Evolutionary conservation across 1,140 invertebrate species (phyloP).

Genomic region (Hylaeus anthracinus): DNA sequence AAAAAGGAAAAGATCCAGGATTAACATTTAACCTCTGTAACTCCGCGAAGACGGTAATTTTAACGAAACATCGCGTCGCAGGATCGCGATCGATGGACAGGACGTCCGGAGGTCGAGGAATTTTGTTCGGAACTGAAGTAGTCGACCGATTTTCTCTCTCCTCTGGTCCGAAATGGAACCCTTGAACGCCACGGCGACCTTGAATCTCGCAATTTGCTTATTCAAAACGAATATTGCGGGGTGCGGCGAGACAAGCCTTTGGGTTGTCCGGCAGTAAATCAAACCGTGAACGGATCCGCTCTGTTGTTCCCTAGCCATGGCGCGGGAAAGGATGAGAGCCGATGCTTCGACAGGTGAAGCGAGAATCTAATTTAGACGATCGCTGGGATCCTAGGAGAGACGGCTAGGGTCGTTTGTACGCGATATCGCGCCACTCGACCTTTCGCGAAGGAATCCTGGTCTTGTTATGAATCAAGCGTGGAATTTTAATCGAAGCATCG

Average conservation of each 20-base stretch:
- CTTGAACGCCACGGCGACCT: constrained; percentile 66
- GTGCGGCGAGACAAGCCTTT: constrained; percentile 70
- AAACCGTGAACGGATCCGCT: constrained; percentile 55
- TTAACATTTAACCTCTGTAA: no score
- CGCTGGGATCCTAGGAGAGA: constrained; percentile 2
- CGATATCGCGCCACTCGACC: not conserved
- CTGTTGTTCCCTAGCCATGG: not conserved
- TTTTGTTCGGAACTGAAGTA: constrained; percentile 77
- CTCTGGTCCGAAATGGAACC: constrained; percentile 47
- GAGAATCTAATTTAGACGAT: constrained; percentile 32
- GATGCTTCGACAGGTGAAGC: constrained; percentile 39
- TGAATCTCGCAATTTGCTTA: constrained; percentile 77
- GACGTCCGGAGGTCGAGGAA: constrained; percentile 64
- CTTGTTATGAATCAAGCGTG: not conserved
- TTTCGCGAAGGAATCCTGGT: not conserved
- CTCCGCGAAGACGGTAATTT: no score
- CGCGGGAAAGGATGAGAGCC: constrained; percentile 11
- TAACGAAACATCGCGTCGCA: not conserved
- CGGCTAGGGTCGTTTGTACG: constrained; percentile 12
- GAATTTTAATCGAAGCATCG: constrained; percentile 21
- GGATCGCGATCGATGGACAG: not conserved
- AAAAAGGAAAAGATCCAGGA: no score
- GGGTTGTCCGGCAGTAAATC: constrained; percentile 76
- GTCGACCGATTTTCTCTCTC: constrained; percentile 60
- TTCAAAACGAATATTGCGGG: constrained; percentile 53